Percentiles rank a stretch among this genome's conserved stretches.
Conservation (phyloP, 1,140 invertebrate species). For the Acromyrmex heyeri region DNA sequence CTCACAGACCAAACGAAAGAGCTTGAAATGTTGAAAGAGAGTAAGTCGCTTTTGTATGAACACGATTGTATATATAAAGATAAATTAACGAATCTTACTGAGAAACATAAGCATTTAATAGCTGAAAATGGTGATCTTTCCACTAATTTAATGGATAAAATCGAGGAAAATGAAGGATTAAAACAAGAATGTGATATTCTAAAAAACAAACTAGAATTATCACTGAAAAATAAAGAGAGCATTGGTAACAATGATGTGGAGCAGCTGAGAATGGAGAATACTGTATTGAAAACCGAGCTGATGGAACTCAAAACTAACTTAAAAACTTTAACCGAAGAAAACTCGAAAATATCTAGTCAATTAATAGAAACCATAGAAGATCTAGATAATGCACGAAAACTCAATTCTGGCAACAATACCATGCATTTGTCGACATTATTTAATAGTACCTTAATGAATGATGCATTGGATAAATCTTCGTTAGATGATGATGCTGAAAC, state of each 20-base stretch:
- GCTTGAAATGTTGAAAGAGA: slow-evolving; percentile 69
- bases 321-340: slow-evolving; percentile 57
- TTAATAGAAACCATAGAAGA: slow-evolving; percentile 52
- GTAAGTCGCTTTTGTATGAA: slow-evolving; percentile 63
- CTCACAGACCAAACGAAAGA: slow-evolving; percentile 72
- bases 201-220: slow-evolving; percentile 41
- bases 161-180: slow-evolving; percentile 62
- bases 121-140: slow-evolving; percentile 60
- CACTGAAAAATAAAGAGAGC: slow-evolving; percentile 9
- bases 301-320: slow-evolving; percentile 63
- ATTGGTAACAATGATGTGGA: slow-evolving; percentile 24
- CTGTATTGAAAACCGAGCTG: slow-evolving; percentile 43
- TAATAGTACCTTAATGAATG: slow-evolving; percentile 61
- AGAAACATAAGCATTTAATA: slow-evolving; percentile 51
- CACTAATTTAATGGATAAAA: slow-evolving; percentile 57
- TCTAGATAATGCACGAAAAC: slow-evolving; percentile 53
- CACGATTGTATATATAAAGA: slow-evolving; percentile 61
- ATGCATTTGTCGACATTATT: slow-evolving; percentile 13
- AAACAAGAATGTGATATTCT: slow-evolving; percentile 39
- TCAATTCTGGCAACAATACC: slow-evolving; percentile 30
- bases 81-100: slow-evolving; percentile 46
- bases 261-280: slow-evolving; percentile 57
- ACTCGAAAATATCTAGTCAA: slow-evolving; percentile 56
- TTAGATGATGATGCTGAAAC: slow-evolving; percentile 55
- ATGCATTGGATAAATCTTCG: slow-evolving; percentile 59